Percentiles rank a stretch among this genome's conserved stretches.
Conservation (phyloP, 2,113 vertebrate species). For the Sebastes schlegelii region DNA sequence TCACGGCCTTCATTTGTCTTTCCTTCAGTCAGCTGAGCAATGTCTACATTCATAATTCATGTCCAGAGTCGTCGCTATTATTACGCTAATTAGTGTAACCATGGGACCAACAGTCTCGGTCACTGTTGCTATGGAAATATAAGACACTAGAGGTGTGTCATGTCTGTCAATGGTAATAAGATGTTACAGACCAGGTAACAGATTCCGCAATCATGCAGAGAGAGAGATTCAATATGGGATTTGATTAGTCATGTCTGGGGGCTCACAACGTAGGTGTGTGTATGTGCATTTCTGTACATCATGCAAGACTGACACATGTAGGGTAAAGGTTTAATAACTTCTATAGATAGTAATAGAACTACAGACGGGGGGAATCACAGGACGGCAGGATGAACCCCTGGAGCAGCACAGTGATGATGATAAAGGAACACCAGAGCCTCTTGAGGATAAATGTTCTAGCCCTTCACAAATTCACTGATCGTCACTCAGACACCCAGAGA, state of each 20-base stretch:
- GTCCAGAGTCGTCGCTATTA: conserved; percentile 17
- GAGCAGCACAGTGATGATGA: conserved; percentile 13
- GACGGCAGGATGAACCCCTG: conserved; percentile 13
- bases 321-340: conserved; percentile 15
- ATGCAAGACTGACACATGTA: neutral
- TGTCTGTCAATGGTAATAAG: conserved; percentile 25
- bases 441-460: conserved; percentile 71
- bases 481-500: neutral
- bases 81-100: conserved; percentile 47
- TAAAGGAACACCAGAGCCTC: conserved; percentile 66
- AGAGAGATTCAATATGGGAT: conserved; percentile 11
- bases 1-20: neutral
- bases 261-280: neutral
- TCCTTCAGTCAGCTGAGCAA: conserved; percentile 3
- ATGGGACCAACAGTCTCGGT: conserved; percentile 16
- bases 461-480: conserved; percentile 73
- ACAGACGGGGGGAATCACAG: conserved; percentile 15
- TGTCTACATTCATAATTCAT: conserved; percentile 43
- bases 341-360: conserved; percentile 1
- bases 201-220: conserved; percentile 5
- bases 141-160: conserved; percentile 31
- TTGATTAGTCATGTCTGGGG: conserved; percentile 11
- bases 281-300: neutral
- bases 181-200: conserved; percentile 1
- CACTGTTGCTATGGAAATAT: conserved; percentile 65